These are phyloP conservation scores for Petrolisthes cinctipes DNA, from an alignment of 2,888 invertebrate genomes.

Conservation along the genomic window DNA sequence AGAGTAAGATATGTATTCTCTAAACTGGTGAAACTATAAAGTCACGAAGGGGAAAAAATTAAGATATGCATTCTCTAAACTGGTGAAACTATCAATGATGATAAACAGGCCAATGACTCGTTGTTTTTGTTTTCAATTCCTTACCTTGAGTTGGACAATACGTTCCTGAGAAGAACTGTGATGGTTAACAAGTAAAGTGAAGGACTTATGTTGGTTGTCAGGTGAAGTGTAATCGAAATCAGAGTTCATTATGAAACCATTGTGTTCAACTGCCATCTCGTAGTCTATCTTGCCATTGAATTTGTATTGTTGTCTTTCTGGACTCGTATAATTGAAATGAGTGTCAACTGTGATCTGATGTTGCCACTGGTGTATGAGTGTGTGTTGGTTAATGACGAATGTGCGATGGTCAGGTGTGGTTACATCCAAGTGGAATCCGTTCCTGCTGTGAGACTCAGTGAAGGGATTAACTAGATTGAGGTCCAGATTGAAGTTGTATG, in stretches of 20 bases:
- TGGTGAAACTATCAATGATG: no score
- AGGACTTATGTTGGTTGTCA: not conserved
- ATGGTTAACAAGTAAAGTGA: not conserved
- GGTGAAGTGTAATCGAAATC: not conserved
- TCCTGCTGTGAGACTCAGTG: not conserved
- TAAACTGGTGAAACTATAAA: no score
- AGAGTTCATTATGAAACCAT: not conserved
- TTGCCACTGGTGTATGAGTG: not conserved
- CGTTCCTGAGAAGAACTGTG: not conserved
- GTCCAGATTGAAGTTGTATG: constrained; percentile 12
- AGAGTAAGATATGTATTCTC: no score
- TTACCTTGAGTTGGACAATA: constrained; percentile 1
- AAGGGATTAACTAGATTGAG: not conserved
- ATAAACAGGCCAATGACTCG: not conserved
- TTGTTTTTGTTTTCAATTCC: not conserved
- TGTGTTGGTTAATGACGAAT: not conserved
- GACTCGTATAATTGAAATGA: not conserved
- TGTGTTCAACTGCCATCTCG: not conserved
- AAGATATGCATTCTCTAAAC: no score
- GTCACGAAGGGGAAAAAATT: no score
- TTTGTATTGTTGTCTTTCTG: not conserved
- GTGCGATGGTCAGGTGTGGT: not conserved
- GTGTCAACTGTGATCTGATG: not conserved
- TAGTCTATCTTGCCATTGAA: not conserved
- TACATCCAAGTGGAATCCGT: not conserved